Percentiles rank a stretch among this genome's conserved stretches.
Conservation (phyloP, 2,888 invertebrate species). For the Apamea monoglypha region DNA sequence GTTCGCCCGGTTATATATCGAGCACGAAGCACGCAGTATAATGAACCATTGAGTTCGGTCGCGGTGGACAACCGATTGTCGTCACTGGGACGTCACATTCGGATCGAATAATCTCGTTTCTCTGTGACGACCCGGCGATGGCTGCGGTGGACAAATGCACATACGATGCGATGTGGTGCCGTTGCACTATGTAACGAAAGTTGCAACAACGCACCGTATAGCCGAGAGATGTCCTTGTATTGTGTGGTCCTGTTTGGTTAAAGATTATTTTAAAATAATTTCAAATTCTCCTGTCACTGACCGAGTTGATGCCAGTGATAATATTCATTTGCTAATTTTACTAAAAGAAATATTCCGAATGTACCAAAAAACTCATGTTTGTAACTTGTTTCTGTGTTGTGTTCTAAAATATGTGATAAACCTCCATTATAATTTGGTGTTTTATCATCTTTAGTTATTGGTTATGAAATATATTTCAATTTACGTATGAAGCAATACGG, state of each 20-base stretch:
- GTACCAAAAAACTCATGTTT: constrained; percentile 24
- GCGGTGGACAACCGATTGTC: neutral
- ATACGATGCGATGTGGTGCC: neutral
- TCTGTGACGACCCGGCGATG: neutral
- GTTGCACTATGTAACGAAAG: neutral
- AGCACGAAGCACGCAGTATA: too few relatives aligned
- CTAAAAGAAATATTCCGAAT: neutral
- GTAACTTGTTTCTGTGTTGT: constrained; percentile 28
- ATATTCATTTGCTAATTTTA: neutral
- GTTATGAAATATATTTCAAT: constrained; percentile 55
- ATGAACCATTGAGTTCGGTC: neutral
- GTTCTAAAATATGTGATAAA: constrained; percentile 56
- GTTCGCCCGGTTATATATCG: too few relatives aligned
- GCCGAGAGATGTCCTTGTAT: neutral
- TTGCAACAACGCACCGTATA: neutral
- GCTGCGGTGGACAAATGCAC: neutral
- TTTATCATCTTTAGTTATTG: constrained; percentile 35
- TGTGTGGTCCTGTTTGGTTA: neutral
- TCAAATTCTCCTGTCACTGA: too few relatives aligned
- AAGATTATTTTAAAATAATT: neutral
- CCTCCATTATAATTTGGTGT: constrained; percentile 16
- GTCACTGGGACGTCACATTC: neutral
- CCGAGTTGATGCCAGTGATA: too few relatives aligned
- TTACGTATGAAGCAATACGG: neutral
- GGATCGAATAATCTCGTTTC: neutral